Percentiles rank a stretch among this genome's conserved stretches.
Conservation (phyloP, 2,113 vertebrate species). For the Notechis scutatus region DNA sequence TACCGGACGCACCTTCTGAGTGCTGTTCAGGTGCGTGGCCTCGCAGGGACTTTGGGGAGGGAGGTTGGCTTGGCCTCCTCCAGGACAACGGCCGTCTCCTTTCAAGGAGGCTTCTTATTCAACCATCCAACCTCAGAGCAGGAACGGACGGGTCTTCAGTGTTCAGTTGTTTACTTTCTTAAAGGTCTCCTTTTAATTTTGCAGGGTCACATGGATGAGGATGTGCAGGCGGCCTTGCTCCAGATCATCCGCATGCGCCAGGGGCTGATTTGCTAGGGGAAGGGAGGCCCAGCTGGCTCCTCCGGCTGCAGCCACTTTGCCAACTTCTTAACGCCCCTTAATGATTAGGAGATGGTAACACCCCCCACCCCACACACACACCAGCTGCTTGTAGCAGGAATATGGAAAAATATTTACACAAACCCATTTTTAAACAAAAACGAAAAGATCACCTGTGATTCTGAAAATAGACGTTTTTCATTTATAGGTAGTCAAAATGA, state of each 20-base stretch:
- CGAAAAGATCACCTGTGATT: background rate
- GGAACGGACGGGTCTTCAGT: background rate
- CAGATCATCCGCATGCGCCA: conserved; percentile 98
- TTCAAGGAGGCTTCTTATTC: too few relatives aligned
- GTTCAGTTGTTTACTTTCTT: background rate
- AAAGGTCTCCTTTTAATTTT: background rate
- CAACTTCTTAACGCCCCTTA: background rate
- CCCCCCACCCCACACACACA: background rate
- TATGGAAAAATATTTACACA: background rate
- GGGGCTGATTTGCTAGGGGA: conserved; percentile 86
- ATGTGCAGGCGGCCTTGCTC: conserved; percentile 91
- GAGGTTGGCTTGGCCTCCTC: background rate
- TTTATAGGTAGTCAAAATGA: conserved; percentile 55
- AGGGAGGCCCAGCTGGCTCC: background rate
- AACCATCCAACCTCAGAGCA: background rate
- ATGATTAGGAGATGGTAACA: background rate
- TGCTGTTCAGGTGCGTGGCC: conserved; percentile 84
- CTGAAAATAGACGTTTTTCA: background rate
- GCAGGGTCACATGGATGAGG: conserved; percentile 98
- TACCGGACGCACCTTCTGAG: conserved; percentile 96
- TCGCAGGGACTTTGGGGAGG: background rate
- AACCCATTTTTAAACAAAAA: background rate
- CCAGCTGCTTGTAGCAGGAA: conserved; percentile 16
- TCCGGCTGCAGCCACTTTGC: background rate
- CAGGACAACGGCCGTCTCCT: background rate